Percentiles rank a stretch among this genome's conserved stretches.
phyloP scores from a whole-genome alignment of 2,113 vertebrate species.

The Cyphomyrus discorhynchus region DNA sequence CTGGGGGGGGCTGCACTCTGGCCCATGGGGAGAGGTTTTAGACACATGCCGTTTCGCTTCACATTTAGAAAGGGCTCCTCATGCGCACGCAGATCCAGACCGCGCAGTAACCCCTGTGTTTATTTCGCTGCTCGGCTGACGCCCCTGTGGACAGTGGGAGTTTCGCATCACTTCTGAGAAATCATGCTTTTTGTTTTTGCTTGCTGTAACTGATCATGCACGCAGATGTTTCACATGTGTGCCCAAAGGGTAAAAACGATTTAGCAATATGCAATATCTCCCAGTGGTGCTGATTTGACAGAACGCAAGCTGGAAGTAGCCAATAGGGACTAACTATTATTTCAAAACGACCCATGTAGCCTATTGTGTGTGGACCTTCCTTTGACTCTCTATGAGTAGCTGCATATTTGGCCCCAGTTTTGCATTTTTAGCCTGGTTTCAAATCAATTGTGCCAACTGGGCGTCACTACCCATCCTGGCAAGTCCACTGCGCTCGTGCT shows the following conservation, averaged over 20 bases:
- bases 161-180: neutral
- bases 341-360: neutral
- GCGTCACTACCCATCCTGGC: neutral
- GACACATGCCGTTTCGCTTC: neutral
- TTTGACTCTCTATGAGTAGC: neutral
- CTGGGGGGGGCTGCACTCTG: neutral
- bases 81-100: neutral
- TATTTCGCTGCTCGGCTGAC: neutral
- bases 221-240: conserved; percentile 1
- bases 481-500: neutral
- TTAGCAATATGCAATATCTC: neutral
- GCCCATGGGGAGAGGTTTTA: neutral
- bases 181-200: neutral
- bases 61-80: neutral
- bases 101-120: neutral
- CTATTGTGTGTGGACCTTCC: neutral
- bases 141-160: neutral
- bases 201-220: neutral
- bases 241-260: neutral
- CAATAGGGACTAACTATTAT: neutral
- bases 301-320: neutral
- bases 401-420: neutral
- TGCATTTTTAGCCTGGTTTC: neutral
- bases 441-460: neutral
- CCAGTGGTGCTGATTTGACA: neutral